These are phyloP conservation scores for Odontamblyopus lacepedii DNA, from an alignment of 2,797 vertebrate species.

Conservation along the genomic window DNA sequence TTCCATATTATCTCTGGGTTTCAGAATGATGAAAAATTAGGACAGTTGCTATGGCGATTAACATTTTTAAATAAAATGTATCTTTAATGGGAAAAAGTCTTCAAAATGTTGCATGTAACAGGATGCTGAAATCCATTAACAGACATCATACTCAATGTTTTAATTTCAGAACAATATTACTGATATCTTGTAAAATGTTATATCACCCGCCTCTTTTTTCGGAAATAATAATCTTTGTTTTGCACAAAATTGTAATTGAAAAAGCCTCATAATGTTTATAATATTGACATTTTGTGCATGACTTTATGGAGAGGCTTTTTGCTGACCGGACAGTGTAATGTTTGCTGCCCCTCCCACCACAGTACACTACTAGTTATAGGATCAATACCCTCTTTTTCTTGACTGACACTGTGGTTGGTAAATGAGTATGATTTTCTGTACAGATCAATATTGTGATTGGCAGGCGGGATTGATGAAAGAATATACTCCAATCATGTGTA, in stretches of 20 bases:
- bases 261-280: conserved; percentile 22
- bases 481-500: conserved; percentile 63
- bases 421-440: conserved; percentile 56
- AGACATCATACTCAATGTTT: too few species aligned
- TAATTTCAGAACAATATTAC: too few species aligned
- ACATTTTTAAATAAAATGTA: too few species aligned
- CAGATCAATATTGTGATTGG: conserved; percentile 56
- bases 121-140: too few species aligned
- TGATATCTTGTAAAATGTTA: neutral
- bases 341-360: conserved; percentile 27
- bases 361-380: conserved; percentile 39
- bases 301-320: conserved; percentile 20
- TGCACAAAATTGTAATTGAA: conserved; percentile 34
- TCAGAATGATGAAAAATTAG: too few species aligned
- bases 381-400: conserved; percentile 62
- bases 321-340: conserved; percentile 17
- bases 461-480: conserved; percentile 58
- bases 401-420: conserved; percentile 43
- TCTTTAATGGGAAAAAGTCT: neutral
- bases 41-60: neutral
- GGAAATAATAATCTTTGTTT: conserved; percentile 4
- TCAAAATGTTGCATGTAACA: too few species aligned
- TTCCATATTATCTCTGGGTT: neutral
- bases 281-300: conserved; percentile 22
- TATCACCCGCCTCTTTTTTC: neutral